Conservation (phyloP, 2,888 invertebrate genomes). For the Hypsopygia costalis region DNA sequence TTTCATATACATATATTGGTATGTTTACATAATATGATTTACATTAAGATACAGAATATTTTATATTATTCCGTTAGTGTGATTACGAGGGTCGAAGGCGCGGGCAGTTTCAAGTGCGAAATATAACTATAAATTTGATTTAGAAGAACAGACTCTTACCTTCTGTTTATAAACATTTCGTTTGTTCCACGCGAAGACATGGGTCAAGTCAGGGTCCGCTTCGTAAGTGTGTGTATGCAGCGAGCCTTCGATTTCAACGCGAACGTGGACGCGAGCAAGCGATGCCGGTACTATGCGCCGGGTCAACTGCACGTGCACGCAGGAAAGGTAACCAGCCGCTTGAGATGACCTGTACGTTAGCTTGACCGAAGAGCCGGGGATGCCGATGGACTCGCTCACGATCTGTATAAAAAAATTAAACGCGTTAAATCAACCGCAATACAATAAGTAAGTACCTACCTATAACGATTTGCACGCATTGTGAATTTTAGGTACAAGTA, state of each 20-base stretch:
- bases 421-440: too few species aligned
- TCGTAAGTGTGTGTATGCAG: conserved; percentile 95
- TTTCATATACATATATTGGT: too few species aligned
- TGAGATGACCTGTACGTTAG: conserved; percentile 98
- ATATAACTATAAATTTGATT: too few species aligned
- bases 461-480: too few species aligned
- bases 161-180: conserved; percentile 98
- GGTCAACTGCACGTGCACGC: conserved; percentile 94
- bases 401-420: conserved; percentile 81
- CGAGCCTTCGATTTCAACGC: conserved; percentile 96
- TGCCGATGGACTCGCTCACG: conserved; percentile 96
- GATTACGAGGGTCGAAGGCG: too few species aligned
- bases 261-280: conserved; percentile 93
- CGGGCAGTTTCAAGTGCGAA: too few species aligned
- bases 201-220: conserved; percentile 96
- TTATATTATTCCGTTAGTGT: too few species aligned
- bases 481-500: too few species aligned
- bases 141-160: too few species aligned
- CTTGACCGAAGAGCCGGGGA: conserved; percentile 96
- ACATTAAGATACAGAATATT: too few species aligned
- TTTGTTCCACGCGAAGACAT: conserved; percentile 99
- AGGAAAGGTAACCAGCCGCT: conserved; percentile 95
- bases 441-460: too few species aligned
- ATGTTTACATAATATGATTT: too few species aligned
- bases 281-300: conserved; percentile 89